phyloP scores from a whole-genome alignment of 2,888 invertebrate genomes.

The Mythimna loreyi region DNA sequence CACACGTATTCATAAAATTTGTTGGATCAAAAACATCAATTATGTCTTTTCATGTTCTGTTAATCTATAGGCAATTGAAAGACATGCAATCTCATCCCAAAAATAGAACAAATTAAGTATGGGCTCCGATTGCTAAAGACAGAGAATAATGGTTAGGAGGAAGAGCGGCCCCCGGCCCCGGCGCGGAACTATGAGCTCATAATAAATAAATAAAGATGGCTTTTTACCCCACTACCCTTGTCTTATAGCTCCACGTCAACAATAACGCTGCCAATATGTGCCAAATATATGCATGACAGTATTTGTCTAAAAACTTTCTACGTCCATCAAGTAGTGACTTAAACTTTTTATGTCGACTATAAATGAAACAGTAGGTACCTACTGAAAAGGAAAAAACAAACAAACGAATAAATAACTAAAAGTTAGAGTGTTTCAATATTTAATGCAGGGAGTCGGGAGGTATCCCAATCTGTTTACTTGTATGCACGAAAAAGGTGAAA shows the following conservation, averaged over 20 bases:
- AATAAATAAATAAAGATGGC: neutral
- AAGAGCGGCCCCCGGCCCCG: too few relatives aligned
- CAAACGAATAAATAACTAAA: constrained; percentile 15
- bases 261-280: neutral
- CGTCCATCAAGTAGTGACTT: neutral
- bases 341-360: constrained; percentile 20
- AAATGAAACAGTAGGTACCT: constrained; percentile 14
- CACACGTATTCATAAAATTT: too few relatives aligned
- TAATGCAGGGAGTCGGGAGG: constrained; percentile 26
- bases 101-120: neutral
- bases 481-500: constrained; percentile 26
- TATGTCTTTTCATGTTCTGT: too few relatives aligned
- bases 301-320: neutral
- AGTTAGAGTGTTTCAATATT: constrained; percentile 48
- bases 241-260: neutral
- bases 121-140: neutral
- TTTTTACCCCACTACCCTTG: neutral
- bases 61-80: too few relatives aligned
- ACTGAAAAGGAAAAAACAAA: constrained; percentile 36
- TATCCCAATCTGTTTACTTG: constrained; percentile 15
- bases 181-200: neutral
- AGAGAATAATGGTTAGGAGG: neutral
- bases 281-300: neutral
- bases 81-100: neutral
- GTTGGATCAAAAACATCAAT: too few relatives aligned